phyloP scores from a whole-genome alignment of 2,113 vertebrate species.

The Callopanchax toddi region DNA sequence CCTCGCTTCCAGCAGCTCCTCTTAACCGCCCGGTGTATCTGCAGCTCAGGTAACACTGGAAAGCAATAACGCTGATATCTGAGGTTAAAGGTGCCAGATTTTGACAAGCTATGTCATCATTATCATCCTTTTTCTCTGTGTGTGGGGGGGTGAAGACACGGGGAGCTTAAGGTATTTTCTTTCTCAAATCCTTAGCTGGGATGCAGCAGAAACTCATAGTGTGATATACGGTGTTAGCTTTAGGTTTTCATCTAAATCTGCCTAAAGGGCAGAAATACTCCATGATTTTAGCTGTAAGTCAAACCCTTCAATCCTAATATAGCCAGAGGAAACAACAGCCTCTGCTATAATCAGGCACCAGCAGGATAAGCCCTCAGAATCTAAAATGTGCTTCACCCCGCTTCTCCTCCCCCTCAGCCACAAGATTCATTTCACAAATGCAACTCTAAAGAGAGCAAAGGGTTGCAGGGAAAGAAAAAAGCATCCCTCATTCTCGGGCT shows the following conservation, averaged over 20 bases:
- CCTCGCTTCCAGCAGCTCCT: too few species aligned
- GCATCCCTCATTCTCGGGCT: conserved; percentile 31
- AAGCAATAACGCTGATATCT: conserved; percentile 56
- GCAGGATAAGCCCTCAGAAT: conserved; percentile 45
- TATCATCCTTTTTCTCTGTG: conserved; percentile 46
- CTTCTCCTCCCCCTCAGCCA: conserved; percentile 26
- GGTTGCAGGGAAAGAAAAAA: conserved; percentile 23
- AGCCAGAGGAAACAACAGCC: conserved; percentile 55
- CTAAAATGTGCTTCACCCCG: conserved; percentile 34
- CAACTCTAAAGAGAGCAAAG: conserved; percentile 51
- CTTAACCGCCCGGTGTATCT: conserved; percentile 54
- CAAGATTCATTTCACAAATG: conserved; percentile 56
- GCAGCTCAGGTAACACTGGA: conserved; percentile 44
- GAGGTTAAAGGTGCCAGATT: conserved; percentile 67
- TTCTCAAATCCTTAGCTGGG: conserved; percentile 61
- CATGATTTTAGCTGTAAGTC: conserved; percentile 54
- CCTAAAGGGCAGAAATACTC: conserved; percentile 58
- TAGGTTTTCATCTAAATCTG: conserved; percentile 65
- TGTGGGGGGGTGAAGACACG: conserved; percentile 16
- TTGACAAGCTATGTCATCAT: conserved; percentile 67
- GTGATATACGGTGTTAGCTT: conserved; percentile 56
- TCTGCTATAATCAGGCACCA: conserved; percentile 45
- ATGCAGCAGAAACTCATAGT: conserved; percentile 29
- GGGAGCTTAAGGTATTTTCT: conserved; percentile 55
- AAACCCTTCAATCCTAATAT: conserved; percentile 50